Evolutionary conservation across 2,888 invertebrate species (phyloP).

Genomic region (Euzetes globulus): DNA sequence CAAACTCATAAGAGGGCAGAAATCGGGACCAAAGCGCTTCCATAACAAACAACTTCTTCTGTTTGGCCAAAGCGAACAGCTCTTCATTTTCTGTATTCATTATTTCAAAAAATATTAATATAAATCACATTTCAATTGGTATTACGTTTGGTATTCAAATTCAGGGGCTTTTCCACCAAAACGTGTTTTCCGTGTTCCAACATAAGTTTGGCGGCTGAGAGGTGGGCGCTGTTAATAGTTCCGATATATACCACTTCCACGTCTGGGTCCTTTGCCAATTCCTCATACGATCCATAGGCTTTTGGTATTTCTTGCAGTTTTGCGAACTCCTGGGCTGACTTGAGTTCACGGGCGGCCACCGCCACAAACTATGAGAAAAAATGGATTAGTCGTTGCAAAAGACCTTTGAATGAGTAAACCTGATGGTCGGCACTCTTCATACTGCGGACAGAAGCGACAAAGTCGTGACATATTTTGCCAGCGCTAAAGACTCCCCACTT

Average conservation of each 20-base stretch:
- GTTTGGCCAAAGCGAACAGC: conserved; percentile 59
- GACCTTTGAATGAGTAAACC: conserved; percentile 17
- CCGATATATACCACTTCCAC: conserved; percentile 84
- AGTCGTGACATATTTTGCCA: conserved; percentile 79
- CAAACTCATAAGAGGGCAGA: conserved; percentile 62
- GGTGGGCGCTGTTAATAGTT: conserved; percentile 65
- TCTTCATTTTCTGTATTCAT: conserved; percentile 58
- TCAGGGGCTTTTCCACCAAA: conserved; percentile 81
- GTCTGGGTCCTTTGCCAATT: conserved; percentile 63
- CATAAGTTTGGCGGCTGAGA: conserved; percentile 62
- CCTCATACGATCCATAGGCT: conserved; percentile 67
- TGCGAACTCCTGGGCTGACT: conserved; percentile 69
- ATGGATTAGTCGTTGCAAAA: background rate
- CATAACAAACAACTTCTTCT: conserved; percentile 69
- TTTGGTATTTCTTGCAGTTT: conserved; percentile 61
- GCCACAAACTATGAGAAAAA: conserved; percentile 54
- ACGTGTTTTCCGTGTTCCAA: conserved; percentile 75
- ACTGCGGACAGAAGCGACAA: conserved; percentile 62
- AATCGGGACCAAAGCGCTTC: conserved; percentile 82
- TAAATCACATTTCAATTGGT: background rate
- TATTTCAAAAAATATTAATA: background rate
- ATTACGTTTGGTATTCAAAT: conserved; percentile 56
- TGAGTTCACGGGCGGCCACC: conserved; percentile 66
- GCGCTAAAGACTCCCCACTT: conserved; percentile 76
- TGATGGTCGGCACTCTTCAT: conserved; percentile 50